Evolutionary conservation across 1,140 invertebrate genomes (phyloP).

Genomic region (Polypedilum pembai): DNA sequence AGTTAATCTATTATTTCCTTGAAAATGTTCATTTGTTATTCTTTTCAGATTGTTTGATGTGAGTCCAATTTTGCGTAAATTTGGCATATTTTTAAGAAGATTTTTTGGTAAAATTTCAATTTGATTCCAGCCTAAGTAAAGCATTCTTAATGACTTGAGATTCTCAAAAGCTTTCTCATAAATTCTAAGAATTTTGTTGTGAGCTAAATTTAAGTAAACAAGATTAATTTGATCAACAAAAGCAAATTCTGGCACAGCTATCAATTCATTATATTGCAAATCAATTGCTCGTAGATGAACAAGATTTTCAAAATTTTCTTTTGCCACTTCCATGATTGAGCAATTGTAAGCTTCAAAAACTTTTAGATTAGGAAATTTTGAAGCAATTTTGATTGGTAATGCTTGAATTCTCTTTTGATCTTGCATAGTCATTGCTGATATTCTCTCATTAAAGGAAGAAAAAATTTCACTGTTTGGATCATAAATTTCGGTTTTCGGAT

Average conservation of each 20-base stretch:
- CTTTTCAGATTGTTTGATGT: not conserved
- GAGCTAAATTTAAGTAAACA: not conserved
- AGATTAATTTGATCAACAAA: not conserved
- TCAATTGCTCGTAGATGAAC: not conserved
- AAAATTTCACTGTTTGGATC: not conserved
- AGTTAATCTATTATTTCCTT: not conserved
- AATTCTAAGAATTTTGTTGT: slow-evolving; percentile 13
- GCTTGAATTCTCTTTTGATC: not conserved
- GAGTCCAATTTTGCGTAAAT: not conserved
- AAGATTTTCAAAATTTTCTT: not conserved
- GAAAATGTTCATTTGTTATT: slow-evolving; percentile 6
- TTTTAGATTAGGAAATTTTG: not conserved
- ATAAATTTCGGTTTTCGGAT: not conserved
- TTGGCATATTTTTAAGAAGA: not conserved
- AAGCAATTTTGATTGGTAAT: not conserved
- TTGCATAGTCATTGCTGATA: not conserved
- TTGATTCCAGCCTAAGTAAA: not conserved
- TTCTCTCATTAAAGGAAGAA: not conserved
- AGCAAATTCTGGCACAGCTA: not conserved
- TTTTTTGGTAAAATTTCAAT: not conserved
- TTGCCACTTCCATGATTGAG: not conserved
- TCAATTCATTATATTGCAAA: not conserved
- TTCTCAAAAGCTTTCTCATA: not conserved
- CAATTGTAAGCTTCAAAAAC: not conserved
- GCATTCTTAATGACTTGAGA: not conserved